Percentiles rank a stretch among this genome's conserved stretches.
Conservation (phyloP, 2,888 invertebrate genomes). For the Galeopsomyia nigrocyanea region DNA sequence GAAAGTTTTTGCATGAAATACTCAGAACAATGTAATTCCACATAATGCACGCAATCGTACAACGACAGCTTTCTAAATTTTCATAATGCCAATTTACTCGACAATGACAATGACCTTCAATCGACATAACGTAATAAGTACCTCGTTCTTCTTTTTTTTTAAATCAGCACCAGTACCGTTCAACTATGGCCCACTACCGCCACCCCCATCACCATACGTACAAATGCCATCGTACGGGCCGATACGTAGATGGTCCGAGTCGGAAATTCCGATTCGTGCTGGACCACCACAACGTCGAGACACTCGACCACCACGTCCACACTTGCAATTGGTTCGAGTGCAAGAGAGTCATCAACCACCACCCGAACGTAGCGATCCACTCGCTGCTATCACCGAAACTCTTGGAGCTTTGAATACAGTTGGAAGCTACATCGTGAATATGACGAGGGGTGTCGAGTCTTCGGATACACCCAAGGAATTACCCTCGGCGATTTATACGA, state of each 20-base stretch:
- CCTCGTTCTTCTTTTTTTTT: too few species aligned
- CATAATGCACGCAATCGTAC: background rate
- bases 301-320: slow-evolving; percentile 55
- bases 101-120: too few species aligned
- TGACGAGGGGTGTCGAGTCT: slow-evolving; percentile 73
- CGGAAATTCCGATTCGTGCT: background rate
- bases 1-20: too few species aligned
- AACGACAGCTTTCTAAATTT: too few species aligned
- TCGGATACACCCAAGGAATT: slow-evolving; percentile 71
- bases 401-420: slow-evolving; percentile 88
- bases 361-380: slow-evolving; percentile 59
- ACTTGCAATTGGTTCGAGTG: slow-evolving; percentile 53
- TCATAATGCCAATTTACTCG: too few species aligned
- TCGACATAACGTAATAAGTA: too few species aligned
- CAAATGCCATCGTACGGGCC: background rate
- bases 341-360: slow-evolving; percentile 37
- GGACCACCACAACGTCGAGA: slow-evolving; percentile 56
- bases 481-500: slow-evolving; percentile 82
- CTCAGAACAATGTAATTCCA: background rate
- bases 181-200: slow-evolving; percentile 24
- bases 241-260: slow-evolving; percentile 52
- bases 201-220: background rate
- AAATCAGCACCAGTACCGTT: background rate
- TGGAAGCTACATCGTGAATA: slow-evolving; percentile 87
- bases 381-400: slow-evolving; percentile 74